phyloP scores from a whole-genome alignment of 2,888 invertebrate genomes.

The Apamea epomidion region DNA sequence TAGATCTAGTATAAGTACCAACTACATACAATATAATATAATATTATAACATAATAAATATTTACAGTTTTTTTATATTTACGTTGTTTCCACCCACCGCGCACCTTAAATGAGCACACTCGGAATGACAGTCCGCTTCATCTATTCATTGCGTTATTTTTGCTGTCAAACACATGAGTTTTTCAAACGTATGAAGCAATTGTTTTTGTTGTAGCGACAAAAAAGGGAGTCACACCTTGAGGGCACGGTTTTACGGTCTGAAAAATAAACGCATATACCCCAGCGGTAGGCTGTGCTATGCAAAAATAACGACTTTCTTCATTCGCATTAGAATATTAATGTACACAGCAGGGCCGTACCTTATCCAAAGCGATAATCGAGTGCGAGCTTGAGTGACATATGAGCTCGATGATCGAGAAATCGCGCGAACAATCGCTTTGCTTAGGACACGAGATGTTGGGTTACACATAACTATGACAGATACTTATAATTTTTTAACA shows the following conservation, averaged over 20 bases:
- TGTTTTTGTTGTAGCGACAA: background rate
- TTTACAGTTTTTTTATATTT: slow-evolving; percentile 23
- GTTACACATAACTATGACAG: no score
- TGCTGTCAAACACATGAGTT: background rate
- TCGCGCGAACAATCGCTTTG: background rate
- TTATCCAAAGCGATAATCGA: background rate
- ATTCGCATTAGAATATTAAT: background rate
- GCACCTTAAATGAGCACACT: background rate
- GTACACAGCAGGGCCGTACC: background rate
- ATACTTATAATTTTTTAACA: background rate
- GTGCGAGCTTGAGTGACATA: background rate
- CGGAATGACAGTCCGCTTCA: background rate
- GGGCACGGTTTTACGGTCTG: no score
- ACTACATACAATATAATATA: background rate
- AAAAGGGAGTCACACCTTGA: background rate
- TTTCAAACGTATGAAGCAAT: background rate
- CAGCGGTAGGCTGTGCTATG: background rate
- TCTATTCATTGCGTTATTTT: background rate
- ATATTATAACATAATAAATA: background rate
- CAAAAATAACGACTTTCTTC: background rate
- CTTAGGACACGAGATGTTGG: background rate
- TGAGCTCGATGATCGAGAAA: background rate
- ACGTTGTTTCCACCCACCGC: background rate
- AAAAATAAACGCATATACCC: background rate
- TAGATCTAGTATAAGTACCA: slow-evolving; percentile 1